phyloP scores from a whole-genome alignment of 1,140 invertebrate species.

The Pseudomyrmex pallidus region DNA sequence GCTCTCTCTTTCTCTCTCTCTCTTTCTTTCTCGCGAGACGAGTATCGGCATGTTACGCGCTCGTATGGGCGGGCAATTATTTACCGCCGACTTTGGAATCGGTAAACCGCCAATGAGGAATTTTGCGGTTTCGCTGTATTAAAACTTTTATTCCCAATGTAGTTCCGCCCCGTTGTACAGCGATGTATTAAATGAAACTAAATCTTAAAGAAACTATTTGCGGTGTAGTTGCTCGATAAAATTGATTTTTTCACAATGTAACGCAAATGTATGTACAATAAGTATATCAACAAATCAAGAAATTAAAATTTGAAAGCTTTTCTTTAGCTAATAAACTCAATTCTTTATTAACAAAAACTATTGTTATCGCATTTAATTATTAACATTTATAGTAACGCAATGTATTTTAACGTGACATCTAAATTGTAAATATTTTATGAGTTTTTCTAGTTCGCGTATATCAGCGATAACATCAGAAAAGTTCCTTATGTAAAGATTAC shows the following conservation, averaged over 20 bases:
- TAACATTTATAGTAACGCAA: too few relatives aligned
- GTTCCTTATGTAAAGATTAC: constrained; percentile 3
- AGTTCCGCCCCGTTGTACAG: neutral
- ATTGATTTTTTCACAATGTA: neutral
- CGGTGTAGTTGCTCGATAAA: neutral
- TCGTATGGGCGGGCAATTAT: constrained; percentile 48
- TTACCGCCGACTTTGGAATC: constrained; percentile 46
- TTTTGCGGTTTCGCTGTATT: constrained; percentile 47
- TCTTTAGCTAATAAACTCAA: neutral
- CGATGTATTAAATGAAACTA: neutral
- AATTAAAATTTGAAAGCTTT: neutral
- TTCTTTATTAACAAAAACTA: too few relatives aligned
- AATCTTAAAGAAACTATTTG: constrained; percentile 4
- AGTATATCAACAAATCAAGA: neutral
- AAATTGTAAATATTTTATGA: neutral
- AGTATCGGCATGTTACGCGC: constrained; percentile 59
- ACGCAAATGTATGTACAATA: too few relatives aligned
- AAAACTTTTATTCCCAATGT: constrained; percentile 25
- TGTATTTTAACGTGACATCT: too few relatives aligned
- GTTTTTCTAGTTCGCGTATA: neutral
- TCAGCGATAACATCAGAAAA: constrained; percentile 1
- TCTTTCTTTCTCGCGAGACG: neutral
- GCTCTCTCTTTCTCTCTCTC: neutral
- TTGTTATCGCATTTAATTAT: too few relatives aligned
- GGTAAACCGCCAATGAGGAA: constrained; percentile 50